Conservation (phyloP, 2,797 vertebrate genomes). For the Anolis apletophallus region DNA sequence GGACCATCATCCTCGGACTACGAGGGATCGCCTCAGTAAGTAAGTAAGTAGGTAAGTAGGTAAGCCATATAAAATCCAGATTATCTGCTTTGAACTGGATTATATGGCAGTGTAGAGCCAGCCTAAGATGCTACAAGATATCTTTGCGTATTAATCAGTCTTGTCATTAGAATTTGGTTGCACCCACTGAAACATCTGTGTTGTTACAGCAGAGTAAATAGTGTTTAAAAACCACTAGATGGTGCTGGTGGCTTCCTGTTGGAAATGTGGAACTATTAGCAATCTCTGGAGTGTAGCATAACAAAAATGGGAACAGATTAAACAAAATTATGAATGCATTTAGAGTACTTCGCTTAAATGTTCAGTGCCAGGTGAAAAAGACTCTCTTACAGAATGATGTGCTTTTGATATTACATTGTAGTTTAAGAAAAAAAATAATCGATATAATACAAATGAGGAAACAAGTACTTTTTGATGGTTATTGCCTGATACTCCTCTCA, state of each 20-base stretch:
- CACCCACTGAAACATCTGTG: background rate
- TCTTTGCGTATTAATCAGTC: background rate
- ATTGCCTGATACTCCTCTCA: background rate
- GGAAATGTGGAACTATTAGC: fast-evolving
- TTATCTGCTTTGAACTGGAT: no score
- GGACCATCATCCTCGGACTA: no score
- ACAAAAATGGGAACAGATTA: background rate
- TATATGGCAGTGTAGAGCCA: no score
- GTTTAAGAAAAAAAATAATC: background rate
- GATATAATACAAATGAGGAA: background rate
- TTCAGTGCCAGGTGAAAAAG: background rate
- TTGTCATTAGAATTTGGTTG: background rate
- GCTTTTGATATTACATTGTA: background rate
- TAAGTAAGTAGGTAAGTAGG: no score
- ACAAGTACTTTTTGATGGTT: background rate
- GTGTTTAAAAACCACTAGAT: conserved; percentile 30
- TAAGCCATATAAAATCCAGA: no score
- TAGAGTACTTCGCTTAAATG: background rate
- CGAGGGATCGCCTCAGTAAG: no score
- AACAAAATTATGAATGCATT: background rate
- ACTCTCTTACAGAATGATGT: background rate
- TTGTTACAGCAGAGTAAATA: fast-evolving
- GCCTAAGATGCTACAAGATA: no score
- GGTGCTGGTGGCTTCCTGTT: conserved; percentile 35
- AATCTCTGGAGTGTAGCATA: background rate